Evolutionary conservation across 2,113 vertebrate genomes (phyloP), one percentile per base, ranked within the genome.

Genomic region (Empidonax alnorum): DNA sequence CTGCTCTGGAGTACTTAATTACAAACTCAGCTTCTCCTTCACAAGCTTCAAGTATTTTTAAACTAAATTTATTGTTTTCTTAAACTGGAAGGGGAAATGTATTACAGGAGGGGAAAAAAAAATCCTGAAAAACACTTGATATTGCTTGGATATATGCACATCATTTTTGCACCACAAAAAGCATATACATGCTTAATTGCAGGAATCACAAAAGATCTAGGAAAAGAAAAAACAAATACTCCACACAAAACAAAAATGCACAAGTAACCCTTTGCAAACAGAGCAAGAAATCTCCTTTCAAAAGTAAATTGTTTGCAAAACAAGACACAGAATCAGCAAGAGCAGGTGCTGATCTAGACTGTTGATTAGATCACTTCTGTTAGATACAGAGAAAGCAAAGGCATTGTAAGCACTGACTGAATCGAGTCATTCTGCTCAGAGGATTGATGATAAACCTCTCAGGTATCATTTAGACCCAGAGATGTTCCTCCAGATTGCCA

Each of bases 1-100:
- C 61, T 93, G 84, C 72, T 77, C 87, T 82, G 39, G 68, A 90
- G 46, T 82, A 81, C 41, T 75, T 95, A 78, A 94, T 87, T 93
- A 92, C 75, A 47, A 94, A 66, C 33, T 73, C 82, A 63, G 56
- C 42, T 74, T 84, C 25, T 87, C 46, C 53, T 73, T 91, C 42
- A 14, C 35, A 88, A 58, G 82, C 33, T 59, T 84, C 23, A 78
- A 75, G 28, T 44, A 41, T 73, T 94, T 89, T 87, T 37, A 59
- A 94, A 80, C 30, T 84, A 65, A 66, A 58, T 69, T 50, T 55
- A 67, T 61, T 75, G 46, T 72, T 53, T 69, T 27, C 56, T 69
- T 80, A 42, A 69, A 85, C 21, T 33, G 25, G 21, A 71, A 72
- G 8, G 7, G 14, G 68, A 84, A 72, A 84, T 2, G 2, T 75